A percentile compares a stretch with the other conserved stretches of the same genome.
These are phyloP conservation scores for Procambarus clarkii DNA, from an alignment of 1,140 invertebrate genomes.

Conservation along the genomic window DNA sequence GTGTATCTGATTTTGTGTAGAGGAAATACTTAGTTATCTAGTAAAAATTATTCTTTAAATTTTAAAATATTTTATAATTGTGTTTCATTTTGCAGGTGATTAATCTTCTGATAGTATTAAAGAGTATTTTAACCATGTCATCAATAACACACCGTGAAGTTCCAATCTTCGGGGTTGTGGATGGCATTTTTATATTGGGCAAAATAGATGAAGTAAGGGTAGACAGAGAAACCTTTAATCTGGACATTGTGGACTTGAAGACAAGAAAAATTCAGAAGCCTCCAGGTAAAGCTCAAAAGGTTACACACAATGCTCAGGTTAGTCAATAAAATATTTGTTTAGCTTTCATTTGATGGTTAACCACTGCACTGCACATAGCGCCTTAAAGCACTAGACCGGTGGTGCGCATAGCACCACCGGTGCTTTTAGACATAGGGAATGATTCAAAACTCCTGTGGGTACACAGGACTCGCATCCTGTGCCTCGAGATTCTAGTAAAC, in stretches of 20 bases:
- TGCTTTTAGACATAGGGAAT: no score
- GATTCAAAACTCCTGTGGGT: no score
- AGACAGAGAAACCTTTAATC: conserved; percentile 21
- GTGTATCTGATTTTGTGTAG: no score
- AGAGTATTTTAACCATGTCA: conserved; percentile 21
- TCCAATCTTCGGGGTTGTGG: conserved; percentile 37
- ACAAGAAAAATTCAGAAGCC: conserved; percentile 26
- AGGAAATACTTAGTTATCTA: no score
- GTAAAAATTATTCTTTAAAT: no score
- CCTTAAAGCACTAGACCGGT: no score
- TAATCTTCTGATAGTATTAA: conserved; percentile 30
- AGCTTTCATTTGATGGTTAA: no score
- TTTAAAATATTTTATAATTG: neutral
- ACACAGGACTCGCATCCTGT: no score
- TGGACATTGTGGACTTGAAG: conserved; percentile 47
- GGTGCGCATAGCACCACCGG: no score
- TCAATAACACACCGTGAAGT: conserved; percentile 29
- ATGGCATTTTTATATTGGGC: conserved; percentile 34
- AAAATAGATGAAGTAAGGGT: conserved; percentile 49
- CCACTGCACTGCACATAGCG: no score
- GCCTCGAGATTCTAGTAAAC: no score
- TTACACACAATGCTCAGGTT: conserved; percentile 38
- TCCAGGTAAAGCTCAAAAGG: conserved; percentile 26
- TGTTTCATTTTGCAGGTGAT: conserved; percentile 17
- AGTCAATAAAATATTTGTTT: neutral